Evolutionary conservation across 2,888 invertebrate species (phyloP), one percentile per base, ranked within the genome.

Genomic region (Perdita meconis): DNA sequence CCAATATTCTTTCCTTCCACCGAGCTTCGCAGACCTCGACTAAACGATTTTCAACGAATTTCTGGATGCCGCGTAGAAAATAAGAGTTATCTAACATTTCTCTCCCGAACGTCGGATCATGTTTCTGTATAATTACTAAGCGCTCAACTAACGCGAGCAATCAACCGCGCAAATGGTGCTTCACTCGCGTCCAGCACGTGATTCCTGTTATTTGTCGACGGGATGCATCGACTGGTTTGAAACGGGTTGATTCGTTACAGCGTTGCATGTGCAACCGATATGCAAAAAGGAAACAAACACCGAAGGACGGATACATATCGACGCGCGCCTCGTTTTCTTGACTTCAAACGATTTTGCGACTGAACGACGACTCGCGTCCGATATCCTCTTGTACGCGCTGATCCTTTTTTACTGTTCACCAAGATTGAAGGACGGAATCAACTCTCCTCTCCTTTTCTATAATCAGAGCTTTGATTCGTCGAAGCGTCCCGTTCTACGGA

Each of bases 181-280:
- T 19, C 30, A 16, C 26, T 36, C 44, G 51, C 40, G 13, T 67
- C 63, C 42, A 50, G 22, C 40, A 38, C 59, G 44, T 50, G 65
- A 81, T 78, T 78, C 63, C 55, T 65, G 63, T 77, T 77, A 69
- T 73, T 77, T 36, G 61, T 71, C 38, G 40, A 38, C 4, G 44
- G 53, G 13, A 57, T 63, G 51, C 74, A 63, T 65, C 53, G 60
- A n/a, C 40, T 60, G 36, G 53, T 44, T 50, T 56, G 56, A 36
- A 30, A 22, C 74, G 38, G 60, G 24, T 47, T 38, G 55, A 82
- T 78, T 75, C 68, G 69, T 81, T 75, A 60, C 22, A 24, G 26
- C 40, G 63, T 16, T 61, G 65, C 59, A 68, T 60, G 22, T 13
- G 50, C 47, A 16, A 42, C 42, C 57, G 56, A 56, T 77, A 63